These are phyloP conservation scores for Colaptes auratus DNA, from an alignment of 2,113 vertebrate genomes.

Conservation along the genomic window DNA sequence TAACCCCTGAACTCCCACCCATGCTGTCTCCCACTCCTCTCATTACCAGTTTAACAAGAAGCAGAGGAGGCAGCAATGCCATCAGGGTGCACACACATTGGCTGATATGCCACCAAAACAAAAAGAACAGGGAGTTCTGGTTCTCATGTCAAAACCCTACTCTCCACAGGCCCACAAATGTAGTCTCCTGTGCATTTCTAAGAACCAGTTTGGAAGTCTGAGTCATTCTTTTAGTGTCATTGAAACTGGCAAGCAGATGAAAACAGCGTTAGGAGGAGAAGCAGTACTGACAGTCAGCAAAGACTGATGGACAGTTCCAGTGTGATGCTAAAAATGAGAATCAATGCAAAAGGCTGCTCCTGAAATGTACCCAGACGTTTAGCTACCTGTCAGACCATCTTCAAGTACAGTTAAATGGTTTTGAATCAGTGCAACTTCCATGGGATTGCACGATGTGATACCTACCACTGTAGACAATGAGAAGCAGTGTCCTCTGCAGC, in stretches of 20 bases:
- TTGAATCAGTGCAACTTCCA: neutral
- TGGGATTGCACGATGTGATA: neutral
- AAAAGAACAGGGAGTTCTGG: neutral
- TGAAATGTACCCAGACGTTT: neutral
- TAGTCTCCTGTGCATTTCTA: neutral
- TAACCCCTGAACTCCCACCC: neutral
- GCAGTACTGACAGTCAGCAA: neutral
- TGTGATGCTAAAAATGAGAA: neutral
- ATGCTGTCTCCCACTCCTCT: neutral
- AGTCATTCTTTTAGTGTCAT: neutral
- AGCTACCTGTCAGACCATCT: neutral
- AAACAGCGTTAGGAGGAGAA: neutral
- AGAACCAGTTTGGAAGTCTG: neutral
- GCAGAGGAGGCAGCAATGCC: neutral
- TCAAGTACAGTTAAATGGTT: neutral
- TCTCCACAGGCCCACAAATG: neutral
- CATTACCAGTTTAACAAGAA: neutral
- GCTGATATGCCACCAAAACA: neutral
- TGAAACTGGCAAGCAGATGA: slow-evolving; percentile 20
- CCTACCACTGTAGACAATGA: neutral
- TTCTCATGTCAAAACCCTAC: neutral
- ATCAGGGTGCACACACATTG: neutral
- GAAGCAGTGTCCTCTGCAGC: neutral
- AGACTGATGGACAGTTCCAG: neutral
- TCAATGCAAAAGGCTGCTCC: neutral